phyloP scores from a whole-genome alignment of 2,113 vertebrate species.

The Balaeniceps rex region DNA sequence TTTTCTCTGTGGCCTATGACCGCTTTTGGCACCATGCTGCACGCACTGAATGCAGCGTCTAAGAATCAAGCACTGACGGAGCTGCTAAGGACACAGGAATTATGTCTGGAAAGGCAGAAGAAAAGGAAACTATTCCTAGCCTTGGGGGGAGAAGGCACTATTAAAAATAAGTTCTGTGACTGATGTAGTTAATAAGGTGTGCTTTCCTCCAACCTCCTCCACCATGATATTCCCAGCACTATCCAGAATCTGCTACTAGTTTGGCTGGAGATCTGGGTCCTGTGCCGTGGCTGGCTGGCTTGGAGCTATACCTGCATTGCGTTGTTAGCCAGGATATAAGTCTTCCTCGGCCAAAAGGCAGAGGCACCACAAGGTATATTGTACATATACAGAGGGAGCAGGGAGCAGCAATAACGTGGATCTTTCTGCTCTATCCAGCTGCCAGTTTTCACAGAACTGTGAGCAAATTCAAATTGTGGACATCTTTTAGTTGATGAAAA shows the following conservation, averaged over 20 bases:
- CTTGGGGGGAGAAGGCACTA: neutral
- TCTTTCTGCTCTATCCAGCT: neutral
- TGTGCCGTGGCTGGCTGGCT: neutral
- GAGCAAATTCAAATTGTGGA: neutral
- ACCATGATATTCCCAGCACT: neutral
- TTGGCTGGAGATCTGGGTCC: neutral
- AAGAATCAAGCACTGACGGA: neutral
- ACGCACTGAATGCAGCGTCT: rapidly evolving
- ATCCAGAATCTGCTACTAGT: neutral
- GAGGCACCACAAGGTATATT: neutral
- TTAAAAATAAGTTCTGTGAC: neutral
- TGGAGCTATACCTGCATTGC: neutral
- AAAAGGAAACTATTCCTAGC: neutral
- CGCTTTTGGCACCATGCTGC: rapidly evolving
- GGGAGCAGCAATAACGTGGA: neutral
- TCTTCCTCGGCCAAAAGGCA: neutral
- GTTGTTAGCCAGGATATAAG: neutral
- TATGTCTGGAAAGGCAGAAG: neutral
- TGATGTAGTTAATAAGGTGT: neutral
- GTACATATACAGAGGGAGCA: too few species aligned
- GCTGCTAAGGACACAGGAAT: neutral
- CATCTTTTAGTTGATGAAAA: neutral
- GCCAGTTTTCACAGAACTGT: neutral
- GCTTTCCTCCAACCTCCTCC: neutral
- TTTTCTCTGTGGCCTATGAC: neutral